Evolutionary conservation across 2,797 vertebrate genomes (phyloP), one percentile per base, ranked within the genome.

Genomic region (Ibycter americanus): DNA sequence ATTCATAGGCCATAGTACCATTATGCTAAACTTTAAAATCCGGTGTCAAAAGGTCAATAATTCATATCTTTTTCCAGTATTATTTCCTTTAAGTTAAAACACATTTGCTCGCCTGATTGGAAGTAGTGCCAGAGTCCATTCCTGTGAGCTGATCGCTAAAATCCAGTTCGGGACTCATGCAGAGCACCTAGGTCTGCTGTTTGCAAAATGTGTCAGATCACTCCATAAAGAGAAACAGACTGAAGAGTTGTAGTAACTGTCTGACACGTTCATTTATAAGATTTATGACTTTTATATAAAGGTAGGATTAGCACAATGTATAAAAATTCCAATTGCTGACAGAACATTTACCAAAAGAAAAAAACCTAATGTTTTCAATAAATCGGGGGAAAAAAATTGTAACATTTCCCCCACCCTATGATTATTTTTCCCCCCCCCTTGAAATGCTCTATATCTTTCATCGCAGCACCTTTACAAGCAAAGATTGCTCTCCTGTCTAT

Each of bases 171-270:
- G 89, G 94, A 89, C 58, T 83, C 93, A 83, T 55, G 74, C 84
- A 91, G 71, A 96, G 89, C 79, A 94, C 90, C 87, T 83, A 92
- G 56, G 56, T 88, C 89, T 92, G 92, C 89, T 95, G 42, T 96
- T 93, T 66, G 90, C 93, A 96, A 87, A 94, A 95, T 0, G 65
- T 96, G 94, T 94, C 92, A 91, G 67, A 87, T 78, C 93, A 95
- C 76, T 96, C 84, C 95, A 94, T 94, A 95, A 96, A 97, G 94
- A 89, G 92, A 97, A 97, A 95, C 89, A 97, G 92, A 96, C 94
- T 95, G 92, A 97, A 93, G 83, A 87, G 61, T 81, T 93, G 84
- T 96, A 90, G 86, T 95, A 96, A 97, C 90, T 87, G 87, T 84
- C 49, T 89, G 93, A 93, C 95, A 94, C 32, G 8, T 76, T 92